Conservation (phyloP, 2,888 invertebrate species). For the Drosophila phalerata region DNA sequence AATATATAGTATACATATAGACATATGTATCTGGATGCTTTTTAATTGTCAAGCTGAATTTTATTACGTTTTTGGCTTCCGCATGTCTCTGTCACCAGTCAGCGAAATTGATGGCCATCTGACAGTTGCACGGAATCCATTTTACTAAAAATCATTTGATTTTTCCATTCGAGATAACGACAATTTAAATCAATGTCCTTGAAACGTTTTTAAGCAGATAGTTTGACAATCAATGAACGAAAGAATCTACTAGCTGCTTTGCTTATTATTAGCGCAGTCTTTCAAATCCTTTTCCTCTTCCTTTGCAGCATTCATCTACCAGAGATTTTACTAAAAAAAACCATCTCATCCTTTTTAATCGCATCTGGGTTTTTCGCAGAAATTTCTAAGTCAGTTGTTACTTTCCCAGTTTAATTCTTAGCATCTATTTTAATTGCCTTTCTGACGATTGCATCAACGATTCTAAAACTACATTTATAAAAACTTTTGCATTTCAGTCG, state of each 20-base stretch:
- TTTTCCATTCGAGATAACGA: background rate
- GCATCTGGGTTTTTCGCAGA: background rate
- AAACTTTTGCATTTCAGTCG: background rate
- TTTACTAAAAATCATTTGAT: slow-evolving; percentile 5
- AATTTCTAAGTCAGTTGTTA: background rate
- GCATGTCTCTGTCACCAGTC: slow-evolving; percentile 42
- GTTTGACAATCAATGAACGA: too few relatives aligned
- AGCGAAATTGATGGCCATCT: slow-evolving; percentile 46
- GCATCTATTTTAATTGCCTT: background rate
- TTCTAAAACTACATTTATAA: background rate
- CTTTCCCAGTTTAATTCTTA: background rate
- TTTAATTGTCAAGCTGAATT: slow-evolving; percentile 66
- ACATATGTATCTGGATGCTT: slow-evolving; percentile 43
- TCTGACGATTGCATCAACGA: background rate
- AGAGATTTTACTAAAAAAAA: too few relatives aligned
- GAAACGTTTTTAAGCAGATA: background rate
- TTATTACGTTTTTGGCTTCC: slow-evolving; percentile 44
- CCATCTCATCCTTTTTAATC: too few relatives aligned
- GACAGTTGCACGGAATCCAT: slow-evolving; percentile 13
- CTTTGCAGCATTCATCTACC: too few relatives aligned
- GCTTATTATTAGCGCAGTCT: too few relatives aligned
- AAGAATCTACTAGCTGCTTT: too few relatives aligned
- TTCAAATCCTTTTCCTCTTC: too few relatives aligned
- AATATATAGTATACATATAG: background rate
- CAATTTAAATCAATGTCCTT: background rate